Conservation (phyloP, 2,113 vertebrate genomes). For the Galemys pyrenaicus region DNA sequence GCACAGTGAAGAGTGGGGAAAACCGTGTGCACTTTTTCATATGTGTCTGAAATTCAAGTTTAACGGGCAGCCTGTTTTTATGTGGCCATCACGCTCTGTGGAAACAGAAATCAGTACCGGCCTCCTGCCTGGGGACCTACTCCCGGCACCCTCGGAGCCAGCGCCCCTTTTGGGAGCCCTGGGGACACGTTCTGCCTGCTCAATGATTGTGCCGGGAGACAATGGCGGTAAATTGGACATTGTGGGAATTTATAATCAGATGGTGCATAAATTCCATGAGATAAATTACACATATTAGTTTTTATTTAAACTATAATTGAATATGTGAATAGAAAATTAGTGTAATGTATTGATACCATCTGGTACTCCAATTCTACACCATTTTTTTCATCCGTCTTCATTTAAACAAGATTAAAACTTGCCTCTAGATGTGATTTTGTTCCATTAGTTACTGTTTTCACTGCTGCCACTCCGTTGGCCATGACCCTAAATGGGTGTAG, state of each 20-base stretch:
- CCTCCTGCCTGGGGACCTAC: not conserved
- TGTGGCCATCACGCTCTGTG: not conserved
- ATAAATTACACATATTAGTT: slow-evolving; percentile 72
- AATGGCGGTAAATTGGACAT: slow-evolving; percentile 20
- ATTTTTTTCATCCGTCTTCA: slow-evolving; percentile 60
- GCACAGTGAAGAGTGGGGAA: not conserved
- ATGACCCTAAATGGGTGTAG: slow-evolving; percentile 9
- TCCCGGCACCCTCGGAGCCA: not conserved
- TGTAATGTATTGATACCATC: slow-evolving; percentile 71
- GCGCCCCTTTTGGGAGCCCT: not conserved
- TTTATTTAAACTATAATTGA: slow-evolving; percentile 80
- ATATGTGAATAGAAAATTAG: slow-evolving; percentile 73
- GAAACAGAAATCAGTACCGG: slow-evolving; percentile 15
- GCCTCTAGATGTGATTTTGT: not conserved
- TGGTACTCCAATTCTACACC: slow-evolving; percentile 51
- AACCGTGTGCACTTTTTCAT: not conserved
- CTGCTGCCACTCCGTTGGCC: not conserved
- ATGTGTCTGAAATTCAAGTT: not conserved
- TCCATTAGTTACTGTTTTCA: slow-evolving; percentile 44
- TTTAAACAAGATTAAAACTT: slow-evolving; percentile 58
- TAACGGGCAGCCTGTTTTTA: not conserved
- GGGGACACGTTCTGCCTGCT: not conserved
- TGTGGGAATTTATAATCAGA: slow-evolving; percentile 68
- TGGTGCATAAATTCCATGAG: slow-evolving; percentile 55
- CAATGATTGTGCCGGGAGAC: not conserved